phyloP scores from a whole-genome alignment of 2,113 vertebrate species.

The Sula dactylatra region DNA sequence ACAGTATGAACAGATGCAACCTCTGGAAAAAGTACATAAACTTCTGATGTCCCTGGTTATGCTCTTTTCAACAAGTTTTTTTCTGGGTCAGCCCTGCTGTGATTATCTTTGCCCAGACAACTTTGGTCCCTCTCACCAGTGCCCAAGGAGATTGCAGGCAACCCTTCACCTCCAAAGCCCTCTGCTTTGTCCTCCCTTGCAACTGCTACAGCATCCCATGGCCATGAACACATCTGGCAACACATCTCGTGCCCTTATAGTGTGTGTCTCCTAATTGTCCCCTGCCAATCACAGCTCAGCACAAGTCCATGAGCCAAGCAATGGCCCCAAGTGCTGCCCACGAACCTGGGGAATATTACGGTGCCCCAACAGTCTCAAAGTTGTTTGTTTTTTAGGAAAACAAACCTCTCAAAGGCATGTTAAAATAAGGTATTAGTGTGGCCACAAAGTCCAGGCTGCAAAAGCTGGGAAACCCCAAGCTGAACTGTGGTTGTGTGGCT shows the following conservation, averaged over 20 bases:
- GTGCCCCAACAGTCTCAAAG: not conserved
- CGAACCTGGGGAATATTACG: not conserved
- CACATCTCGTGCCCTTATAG: rapidly evolving
- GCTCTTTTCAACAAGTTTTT: not conserved
- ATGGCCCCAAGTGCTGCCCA: not conserved
- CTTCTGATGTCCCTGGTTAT: not conserved
- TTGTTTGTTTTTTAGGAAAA: not conserved
- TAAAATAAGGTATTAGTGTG: not conserved
- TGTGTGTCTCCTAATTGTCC: not conserved
- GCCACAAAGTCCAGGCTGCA: not conserved
- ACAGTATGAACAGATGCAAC: not conserved
- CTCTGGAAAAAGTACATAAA: not conserved
- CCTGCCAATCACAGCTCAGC: not conserved
- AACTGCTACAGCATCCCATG: not conserved
- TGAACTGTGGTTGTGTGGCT: not conserved
- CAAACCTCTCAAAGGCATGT: not conserved
- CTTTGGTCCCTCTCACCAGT: not conserved
- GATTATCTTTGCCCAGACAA: not conserved
- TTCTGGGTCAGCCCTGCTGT: not conserved
- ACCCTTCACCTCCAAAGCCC: not conserved
- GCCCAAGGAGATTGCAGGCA: not conserved
- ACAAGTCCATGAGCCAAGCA: not conserved
- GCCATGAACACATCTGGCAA: not conserved
- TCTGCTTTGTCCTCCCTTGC: not conserved
- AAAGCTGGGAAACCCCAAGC: not conserved